These are phyloP conservation scores for Nephrotoma appendiculata DNA, from an alignment of 2,888 invertebrate species.

Conservation along the genomic window DNA sequence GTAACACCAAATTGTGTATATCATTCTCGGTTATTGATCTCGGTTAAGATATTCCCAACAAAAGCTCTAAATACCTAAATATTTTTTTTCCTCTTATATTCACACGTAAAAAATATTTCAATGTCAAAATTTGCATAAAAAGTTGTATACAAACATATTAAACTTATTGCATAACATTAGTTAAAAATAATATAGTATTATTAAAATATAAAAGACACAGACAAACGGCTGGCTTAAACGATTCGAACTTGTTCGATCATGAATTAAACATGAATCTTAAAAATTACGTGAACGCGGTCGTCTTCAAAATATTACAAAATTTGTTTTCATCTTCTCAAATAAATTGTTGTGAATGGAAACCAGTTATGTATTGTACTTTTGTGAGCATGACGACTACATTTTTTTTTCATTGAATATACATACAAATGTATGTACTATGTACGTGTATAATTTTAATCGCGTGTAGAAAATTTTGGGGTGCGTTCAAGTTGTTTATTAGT, in stretches of 20 bases:
- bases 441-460: no score
- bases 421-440: not conserved
- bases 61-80: not conserved
- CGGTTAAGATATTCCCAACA: not conserved
- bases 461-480: no score
- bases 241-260: not conserved
- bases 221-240: not conserved
- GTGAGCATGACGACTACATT: not conserved
- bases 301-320: not conserved
- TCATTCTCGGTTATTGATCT: not conserved
- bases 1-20: not conserved
- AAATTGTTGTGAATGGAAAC: not conserved
- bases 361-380: not conserved
- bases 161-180: not conserved
- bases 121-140: not conserved
- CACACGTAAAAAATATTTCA: not conserved
- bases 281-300: not conserved
- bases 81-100: not conserved
- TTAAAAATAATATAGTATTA: not conserved
- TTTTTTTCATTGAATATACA: not conserved
- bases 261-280: not conserved
- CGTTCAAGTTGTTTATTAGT: no score
- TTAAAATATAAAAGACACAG: not conserved
- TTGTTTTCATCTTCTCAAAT: not conserved
- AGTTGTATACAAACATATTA: not conserved